A percentile compares a stretch with the other conserved stretches of the same genome.
phyloP scores from a whole-genome alignment of 2,888 invertebrate genomes.

The Pocota personata region DNA sequence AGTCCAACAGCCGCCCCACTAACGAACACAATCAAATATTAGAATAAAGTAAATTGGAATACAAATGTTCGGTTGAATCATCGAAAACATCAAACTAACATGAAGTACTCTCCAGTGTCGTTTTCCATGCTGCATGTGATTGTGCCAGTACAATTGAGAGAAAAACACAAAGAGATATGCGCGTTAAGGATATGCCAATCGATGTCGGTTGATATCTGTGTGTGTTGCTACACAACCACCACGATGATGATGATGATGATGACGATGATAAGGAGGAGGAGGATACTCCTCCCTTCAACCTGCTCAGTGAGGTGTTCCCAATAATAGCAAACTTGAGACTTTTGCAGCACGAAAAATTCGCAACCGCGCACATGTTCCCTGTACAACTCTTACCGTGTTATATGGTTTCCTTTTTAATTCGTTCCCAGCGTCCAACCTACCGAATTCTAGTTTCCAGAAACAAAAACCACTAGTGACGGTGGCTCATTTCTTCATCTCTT shows the following conservation, averaged over 20 bases:
- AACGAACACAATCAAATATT: conserved; percentile 43
- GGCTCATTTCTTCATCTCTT: conserved; percentile 47
- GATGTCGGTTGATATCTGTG: conserved; percentile 66
- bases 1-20: conserved; percentile 8
- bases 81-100: conserved; percentile 55
- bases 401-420: conserved; percentile 43
- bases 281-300: conserved; percentile 58
- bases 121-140: conserved; percentile 48
- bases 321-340: conserved; percentile 33
- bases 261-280: conserved; percentile 17
- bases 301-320: conserved; percentile 40
- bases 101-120: conserved; percentile 46
- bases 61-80: conserved; percentile 54
- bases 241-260: conserved; percentile 44
- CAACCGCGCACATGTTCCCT: conserved; percentile 43
- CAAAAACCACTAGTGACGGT: conserved; percentile 35
- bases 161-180: conserved; percentile 72
- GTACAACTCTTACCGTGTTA: conserved; percentile 20
- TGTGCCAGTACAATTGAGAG: conserved; percentile 60
- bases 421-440: conserved; percentile 41
- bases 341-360: conserved; percentile 25
- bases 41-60: conserved; percentile 43
- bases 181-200: conserved; percentile 72
- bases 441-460: conserved; percentile 26
- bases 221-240: conserved; percentile 62